These are phyloP conservation scores for Heliconius himera DNA, from an alignment of 1,140 invertebrate species.

Conservation along the genomic window DNA sequence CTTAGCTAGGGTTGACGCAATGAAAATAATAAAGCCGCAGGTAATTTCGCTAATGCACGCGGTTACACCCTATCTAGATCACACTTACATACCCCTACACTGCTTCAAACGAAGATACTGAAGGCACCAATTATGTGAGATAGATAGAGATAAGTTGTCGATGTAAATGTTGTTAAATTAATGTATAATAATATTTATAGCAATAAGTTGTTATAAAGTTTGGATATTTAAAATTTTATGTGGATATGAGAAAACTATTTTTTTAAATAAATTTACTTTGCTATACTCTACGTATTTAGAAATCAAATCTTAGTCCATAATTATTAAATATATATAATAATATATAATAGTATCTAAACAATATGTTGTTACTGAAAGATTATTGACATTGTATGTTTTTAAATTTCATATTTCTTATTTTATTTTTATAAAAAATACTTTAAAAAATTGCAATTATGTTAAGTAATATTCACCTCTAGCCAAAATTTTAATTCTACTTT, in stretches of 20 bases:
- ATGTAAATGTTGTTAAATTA: background rate
- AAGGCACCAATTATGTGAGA: constrained; percentile 71
- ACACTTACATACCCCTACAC: constrained; percentile 58
- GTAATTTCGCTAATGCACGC: constrained; percentile 79
- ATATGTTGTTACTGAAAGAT: background rate
- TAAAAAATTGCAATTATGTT: background rate
- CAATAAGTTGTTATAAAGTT: background rate
- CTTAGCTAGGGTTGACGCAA: constrained; percentile 62
- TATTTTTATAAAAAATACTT: background rate
- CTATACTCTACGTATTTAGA: too few species aligned
- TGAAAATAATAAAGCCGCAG: constrained; percentile 76
- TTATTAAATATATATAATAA: background rate
- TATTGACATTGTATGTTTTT: background rate
- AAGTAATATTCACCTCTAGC: background rate
- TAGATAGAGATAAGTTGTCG: constrained; percentile 23
- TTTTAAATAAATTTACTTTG: too few species aligned
- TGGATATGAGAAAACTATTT: too few species aligned
- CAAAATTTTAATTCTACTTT: constrained; percentile 13
- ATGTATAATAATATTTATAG: background rate
- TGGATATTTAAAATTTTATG: too few species aligned
- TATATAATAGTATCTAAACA: background rate
- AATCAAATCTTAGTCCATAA: background rate
- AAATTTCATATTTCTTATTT: background rate
- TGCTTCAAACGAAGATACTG: constrained; percentile 35
- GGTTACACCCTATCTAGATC: constrained; percentile 76